phyloP scores from a whole-genome alignment of 2,797 vertebrate genomes.

The Alca torda region DNA sequence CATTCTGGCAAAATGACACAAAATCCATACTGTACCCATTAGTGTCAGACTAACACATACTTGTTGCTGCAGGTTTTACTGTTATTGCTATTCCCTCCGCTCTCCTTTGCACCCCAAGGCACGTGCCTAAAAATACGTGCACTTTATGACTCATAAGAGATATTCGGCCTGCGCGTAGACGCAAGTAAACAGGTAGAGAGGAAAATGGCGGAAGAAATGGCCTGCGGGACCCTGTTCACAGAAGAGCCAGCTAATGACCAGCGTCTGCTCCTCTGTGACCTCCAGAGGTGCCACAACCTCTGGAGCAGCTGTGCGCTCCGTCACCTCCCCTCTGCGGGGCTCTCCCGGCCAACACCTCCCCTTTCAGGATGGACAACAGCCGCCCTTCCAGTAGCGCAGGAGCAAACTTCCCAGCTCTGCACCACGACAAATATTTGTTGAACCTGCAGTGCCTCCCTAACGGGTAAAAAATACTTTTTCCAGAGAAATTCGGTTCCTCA shows the following conservation, averaged over 20 bases:
- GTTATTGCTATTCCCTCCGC: conserved; percentile 39
- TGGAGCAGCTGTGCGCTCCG: background rate
- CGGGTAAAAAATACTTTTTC: background rate
- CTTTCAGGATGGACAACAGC: background rate
- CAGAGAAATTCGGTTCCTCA: background rate
- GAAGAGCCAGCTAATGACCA: background rate
- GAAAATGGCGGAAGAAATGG: background rate
- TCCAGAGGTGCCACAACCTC: background rate
- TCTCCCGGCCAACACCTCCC: background rate
- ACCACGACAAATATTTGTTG: background rate
- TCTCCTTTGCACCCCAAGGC: conserved; percentile 12
- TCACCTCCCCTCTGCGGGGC: background rate
- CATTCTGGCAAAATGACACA: conserved; percentile 64
- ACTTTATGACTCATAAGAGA: background rate
- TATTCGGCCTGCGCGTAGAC: background rate
- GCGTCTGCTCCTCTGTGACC: background rate
- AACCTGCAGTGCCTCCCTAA: background rate
- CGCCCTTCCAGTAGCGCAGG: fast-evolving
- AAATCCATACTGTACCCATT: conserved; percentile 66
- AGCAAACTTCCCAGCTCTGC: background rate
- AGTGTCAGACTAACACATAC: conserved; percentile 60
- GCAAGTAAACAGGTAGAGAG: background rate
- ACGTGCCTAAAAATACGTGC: conserved; percentile 1
- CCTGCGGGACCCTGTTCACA: fast-evolving
- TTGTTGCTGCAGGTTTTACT: conserved; percentile 66